Evolutionary conservation across 2,888 invertebrate species (phyloP), one percentile per base, ranked within the genome.

Genomic region (Brachyopa scutellaris): DNA sequence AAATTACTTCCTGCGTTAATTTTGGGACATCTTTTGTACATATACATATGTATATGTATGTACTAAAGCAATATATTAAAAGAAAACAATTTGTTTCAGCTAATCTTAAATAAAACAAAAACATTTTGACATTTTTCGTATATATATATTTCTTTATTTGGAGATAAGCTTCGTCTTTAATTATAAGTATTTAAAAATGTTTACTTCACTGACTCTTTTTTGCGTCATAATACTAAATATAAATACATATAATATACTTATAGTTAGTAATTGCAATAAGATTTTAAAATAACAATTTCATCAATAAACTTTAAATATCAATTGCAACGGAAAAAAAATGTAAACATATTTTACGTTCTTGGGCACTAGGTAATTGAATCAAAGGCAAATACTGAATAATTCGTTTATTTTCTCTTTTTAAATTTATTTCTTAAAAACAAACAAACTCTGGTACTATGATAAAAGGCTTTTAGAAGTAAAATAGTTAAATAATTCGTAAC

Each of bases 311-410:
- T 77, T 61, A 31, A 77, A 82, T 74, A 74, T 61, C 51, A 74
- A 74, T 66, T 47, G 77, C 77, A 77, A 82, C 77, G 51, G 17
- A 82, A 82, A 80, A 55, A 77, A 59, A 70, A 49, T 64, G 57
- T 70, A 45, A 76, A 79, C 74, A 45, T 55, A 67, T 76, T 64
- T n/a, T 69, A 70, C 70, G 80, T 66, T 77, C 33, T 61, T 77
- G 82, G 82, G 82, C 77, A 82, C 82, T 82, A 82, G 66, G 64
- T 77, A 76, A 82, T 76, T 82, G 70, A 82, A 77, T 82, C 40
- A 72, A 82, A 82, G 82, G 82, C 82, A 82, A 82, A 77, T 70
- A 45, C 47, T 70, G 51, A 70, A 70, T 77, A 70, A 70, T 69
- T 77, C 62, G 55, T 49, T 73, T 55, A 45, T 15, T n/a, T 11